Percentiles rank a stretch among this genome's conserved stretches.
Evolutionary conservation across 2,113 vertebrate species (phyloP).

Genomic region (Notiomystis cincta): DNA sequence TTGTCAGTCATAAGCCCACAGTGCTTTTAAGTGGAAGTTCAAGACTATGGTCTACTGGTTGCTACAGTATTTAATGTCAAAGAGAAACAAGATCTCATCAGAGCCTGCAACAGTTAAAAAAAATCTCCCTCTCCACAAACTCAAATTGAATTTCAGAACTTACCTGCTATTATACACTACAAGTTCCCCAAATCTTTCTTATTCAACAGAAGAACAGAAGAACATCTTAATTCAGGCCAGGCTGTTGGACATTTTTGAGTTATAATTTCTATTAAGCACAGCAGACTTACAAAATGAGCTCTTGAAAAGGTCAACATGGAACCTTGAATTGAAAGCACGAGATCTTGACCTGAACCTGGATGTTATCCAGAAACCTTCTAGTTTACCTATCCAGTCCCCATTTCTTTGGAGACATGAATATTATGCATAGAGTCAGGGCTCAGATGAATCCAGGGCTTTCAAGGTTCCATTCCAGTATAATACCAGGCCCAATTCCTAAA

Average conservation of each 20-base stretch:
- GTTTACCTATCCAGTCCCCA: neutral
- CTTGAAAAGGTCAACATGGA: neutral
- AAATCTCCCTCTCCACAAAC: neutral
- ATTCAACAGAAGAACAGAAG: neutral
- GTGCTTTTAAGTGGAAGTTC: neutral
- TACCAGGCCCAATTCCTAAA: neutral
- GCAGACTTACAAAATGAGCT: neutral
- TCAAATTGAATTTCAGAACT: neutral
- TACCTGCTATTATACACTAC: neutral
- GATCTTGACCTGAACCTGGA: neutral
- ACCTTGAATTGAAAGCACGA: neutral
- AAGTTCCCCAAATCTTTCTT: neutral
- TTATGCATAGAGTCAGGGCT: neutral
- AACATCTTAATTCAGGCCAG: neutral
- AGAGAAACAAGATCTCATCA: neutral
- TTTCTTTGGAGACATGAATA: neutral
- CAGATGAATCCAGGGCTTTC: neutral
- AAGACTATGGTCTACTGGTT: neutral
- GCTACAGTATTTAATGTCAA: neutral
- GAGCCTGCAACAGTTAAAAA: neutral
- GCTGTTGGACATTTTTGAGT: neutral
- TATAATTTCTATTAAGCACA: neutral
- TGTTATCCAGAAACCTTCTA: neutral
- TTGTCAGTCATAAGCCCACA: neutral
- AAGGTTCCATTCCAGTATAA: neutral